A percentile compares a stretch with the other conserved stretches of the same genome.
Evolutionary conservation across 2,797 vertebrate genomes (phyloP).

Genomic region (Scolopax bukidnonensis): DNA sequence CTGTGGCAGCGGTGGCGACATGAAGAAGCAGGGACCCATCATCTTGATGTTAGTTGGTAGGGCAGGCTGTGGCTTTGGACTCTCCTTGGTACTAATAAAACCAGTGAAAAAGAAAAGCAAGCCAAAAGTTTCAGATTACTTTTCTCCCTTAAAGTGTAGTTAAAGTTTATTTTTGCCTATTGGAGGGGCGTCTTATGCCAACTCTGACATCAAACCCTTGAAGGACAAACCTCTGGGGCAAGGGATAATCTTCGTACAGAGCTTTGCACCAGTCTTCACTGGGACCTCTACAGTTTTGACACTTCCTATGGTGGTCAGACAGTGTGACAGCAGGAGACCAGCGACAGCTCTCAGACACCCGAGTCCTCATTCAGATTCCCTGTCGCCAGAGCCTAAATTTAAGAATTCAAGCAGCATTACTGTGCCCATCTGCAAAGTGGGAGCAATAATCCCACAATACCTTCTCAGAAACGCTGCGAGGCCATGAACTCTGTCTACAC

Average conservation of each 20-base stretch:
- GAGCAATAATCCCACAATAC: constrained; percentile 62
- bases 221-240: not conserved
- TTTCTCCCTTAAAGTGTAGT: not conserved
- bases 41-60: constrained; percentile 27
- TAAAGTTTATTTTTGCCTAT: not conserved
- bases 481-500: constrained; percentile 60
- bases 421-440: constrained; percentile 55
- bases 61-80: constrained; percentile 58
- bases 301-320: not conserved
- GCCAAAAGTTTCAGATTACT: constrained; percentile 34
- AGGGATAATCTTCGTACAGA: not conserved
- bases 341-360: not conserved
- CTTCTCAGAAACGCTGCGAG: constrained; percentile 12
- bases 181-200: not conserved
- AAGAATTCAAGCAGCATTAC: constrained; percentile 40
- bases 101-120: constrained; percentile 27
- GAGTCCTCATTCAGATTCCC: not conserved
- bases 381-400: not conserved
- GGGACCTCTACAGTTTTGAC: not conserved
- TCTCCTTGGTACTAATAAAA: constrained; percentile 73
- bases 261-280: not conserved
- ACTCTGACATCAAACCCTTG: not conserved
- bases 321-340: not conserved
- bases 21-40: constrained; percentile 38
- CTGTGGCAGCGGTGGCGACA: not conserved